Percentiles rank a stretch among this genome's conserved stretches.
These are phyloP conservation scores for Dermolepida albohirtum DNA, from an alignment of 2,888 invertebrate genomes.

Conservation along the genomic window DNA sequence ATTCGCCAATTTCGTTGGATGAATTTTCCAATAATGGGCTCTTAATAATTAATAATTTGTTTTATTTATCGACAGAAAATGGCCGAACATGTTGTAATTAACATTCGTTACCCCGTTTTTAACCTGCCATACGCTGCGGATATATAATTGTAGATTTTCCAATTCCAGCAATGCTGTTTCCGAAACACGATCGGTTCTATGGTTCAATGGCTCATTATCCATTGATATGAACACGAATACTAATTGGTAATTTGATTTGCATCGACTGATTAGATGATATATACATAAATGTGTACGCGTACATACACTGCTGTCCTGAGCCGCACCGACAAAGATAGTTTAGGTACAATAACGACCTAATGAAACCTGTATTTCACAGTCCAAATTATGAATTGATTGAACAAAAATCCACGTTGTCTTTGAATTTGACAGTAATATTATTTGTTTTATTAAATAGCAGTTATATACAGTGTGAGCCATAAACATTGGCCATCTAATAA, in stretches of 20 bases:
- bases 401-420: too few relatives aligned
- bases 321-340: too few relatives aligned
- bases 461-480: too few relatives aligned
- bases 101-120: constrained; percentile 21
- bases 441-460: too few relatives aligned
- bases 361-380: too few relatives aligned
- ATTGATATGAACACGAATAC: constrained; percentile 61
- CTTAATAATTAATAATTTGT: constrained; percentile 6
- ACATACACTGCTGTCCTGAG: too few relatives aligned
- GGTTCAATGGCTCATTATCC: constrained; percentile 64
- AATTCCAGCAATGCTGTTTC: constrained; percentile 39
- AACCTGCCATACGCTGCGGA: neutral
- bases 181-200: constrained; percentile 41
- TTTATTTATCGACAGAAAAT: constrained; percentile 3
- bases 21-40: neutral
- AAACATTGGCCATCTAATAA: too few relatives aligned
- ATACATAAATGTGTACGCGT: neutral
- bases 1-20: too few relatives aligned
- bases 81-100: constrained; percentile 19
- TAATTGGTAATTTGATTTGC: constrained; percentile 65
- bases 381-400: too few relatives aligned
- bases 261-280: constrained; percentile 57
- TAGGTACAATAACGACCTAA: constrained; percentile 13
- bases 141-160: constrained; percentile 43
- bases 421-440: too few relatives aligned